Evolutionary conservation across 2,888 invertebrate species (phyloP).

Genomic region (Cephus spinipes): DNA sequence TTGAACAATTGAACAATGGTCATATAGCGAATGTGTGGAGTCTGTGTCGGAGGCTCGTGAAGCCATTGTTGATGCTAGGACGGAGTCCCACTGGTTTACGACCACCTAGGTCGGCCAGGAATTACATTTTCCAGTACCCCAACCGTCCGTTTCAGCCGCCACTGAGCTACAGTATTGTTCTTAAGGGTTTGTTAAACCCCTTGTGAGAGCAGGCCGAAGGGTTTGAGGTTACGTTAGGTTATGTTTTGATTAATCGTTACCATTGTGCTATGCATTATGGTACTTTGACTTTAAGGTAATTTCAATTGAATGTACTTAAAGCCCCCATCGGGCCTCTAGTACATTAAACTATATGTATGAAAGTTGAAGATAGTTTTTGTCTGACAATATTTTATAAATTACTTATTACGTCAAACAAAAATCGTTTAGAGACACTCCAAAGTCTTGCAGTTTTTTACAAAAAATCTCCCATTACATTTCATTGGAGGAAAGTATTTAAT

Average conservation of each 20-base stretch:
- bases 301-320: neutral
- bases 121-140: constrained; percentile 23
- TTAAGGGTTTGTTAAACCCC: neutral
- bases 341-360: neutral
- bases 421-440: neutral
- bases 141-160: neutral
- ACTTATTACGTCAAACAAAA: neutral
- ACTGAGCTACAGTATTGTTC: constrained; percentile 12
- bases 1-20: constrained; percentile 19
- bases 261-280: neutral
- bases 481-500: neutral
- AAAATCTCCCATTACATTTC: neutral
- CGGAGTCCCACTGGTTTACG: constrained; percentile 33
- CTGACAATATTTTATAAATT: neutral
- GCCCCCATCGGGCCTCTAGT: neutral
- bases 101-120: constrained; percentile 29
- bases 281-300: neutral
- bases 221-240: neutral
- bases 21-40: constrained; percentile 2
- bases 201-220: neutral
- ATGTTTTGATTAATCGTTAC: neutral
- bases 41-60: neutral
- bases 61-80: constrained; percentile 13
- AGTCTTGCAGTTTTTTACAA: neutral
- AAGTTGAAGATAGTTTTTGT: neutral